phyloP scores from a whole-genome alignment of 1,140 invertebrate species.

The Rhynchophorus ferrugineus region DNA sequence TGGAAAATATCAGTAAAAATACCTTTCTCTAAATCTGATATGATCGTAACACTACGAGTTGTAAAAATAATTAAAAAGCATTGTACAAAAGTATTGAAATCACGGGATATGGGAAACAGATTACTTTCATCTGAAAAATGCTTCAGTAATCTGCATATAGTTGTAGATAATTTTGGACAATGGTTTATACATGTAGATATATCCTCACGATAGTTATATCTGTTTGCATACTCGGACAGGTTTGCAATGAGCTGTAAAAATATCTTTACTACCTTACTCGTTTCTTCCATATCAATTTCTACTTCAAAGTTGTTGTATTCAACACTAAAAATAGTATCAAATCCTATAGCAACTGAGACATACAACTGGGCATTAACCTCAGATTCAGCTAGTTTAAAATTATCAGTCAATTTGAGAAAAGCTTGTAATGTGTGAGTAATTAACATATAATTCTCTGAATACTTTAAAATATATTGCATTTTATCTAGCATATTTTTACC shows the following conservation, averaged over 20 bases:
- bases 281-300: conserved; percentile 15
- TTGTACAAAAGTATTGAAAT: conserved; percentile 26
- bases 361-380: conserved; percentile 19
- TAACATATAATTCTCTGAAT: conserved; percentile 57
- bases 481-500: conserved; percentile 46
- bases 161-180: conserved; percentile 5
- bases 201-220: conserved; percentile 16
- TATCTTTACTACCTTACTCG: conserved; percentile 16
- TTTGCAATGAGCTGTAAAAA: conserved; percentile 28
- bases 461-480: conserved; percentile 56
- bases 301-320: conserved; percentile 17
- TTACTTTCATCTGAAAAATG: conserved; percentile 24
- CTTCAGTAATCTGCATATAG: conserved; percentile 20
- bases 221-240: conserved; percentile 25
- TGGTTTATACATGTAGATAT: conserved; percentile 2
- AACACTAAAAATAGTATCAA: conserved; percentile 11
- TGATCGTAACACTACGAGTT: conserved; percentile 16
- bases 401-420: conserved; percentile 28
- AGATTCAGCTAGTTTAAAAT: conserved; percentile 26
- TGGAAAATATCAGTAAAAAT: conserved; percentile 16
- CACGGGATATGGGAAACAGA: conserved; percentile 22
- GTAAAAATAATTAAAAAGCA: conserved; percentile 25
- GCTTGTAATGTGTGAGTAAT: conserved; percentile 44
- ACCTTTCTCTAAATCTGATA: conserved; percentile 2
- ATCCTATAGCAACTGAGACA: conserved; percentile 18